Percentiles rank a stretch among this genome's conserved stretches.
Evolutionary conservation across 2,888 invertebrate species (phyloP).

Genomic region (Noctua janthina): DNA sequence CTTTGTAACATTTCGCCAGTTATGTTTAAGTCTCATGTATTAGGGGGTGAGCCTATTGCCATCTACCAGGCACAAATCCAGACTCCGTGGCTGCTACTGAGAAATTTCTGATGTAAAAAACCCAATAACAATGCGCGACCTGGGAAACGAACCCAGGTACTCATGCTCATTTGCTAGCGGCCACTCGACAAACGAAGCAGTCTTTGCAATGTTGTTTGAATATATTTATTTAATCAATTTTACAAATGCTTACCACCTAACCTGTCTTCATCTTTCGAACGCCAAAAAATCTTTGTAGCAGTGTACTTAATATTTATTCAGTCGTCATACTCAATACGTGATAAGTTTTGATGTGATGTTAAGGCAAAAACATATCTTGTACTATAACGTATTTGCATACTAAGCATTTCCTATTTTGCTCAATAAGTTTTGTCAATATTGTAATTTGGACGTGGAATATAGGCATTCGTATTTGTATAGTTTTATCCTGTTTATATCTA

Average conservation of each 20-base stretch:
- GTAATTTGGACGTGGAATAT: not conserved
- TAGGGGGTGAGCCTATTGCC: too few relatives aligned
- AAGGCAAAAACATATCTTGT: slow-evolving; percentile 18
- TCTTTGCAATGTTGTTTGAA: not conserved
- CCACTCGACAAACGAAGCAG: not conserved
- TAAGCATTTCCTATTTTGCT: slow-evolving; percentile 41
- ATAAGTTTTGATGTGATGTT: slow-evolving; percentile 42
- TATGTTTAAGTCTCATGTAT: too few relatives aligned
- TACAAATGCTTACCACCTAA: not conserved
- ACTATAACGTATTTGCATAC: slow-evolving; percentile 43
- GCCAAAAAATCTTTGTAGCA: not conserved
- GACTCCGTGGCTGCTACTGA: too few relatives aligned
- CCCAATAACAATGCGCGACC: not conserved
- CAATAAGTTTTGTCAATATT: slow-evolving; percentile 13
- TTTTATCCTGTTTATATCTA: not conserved
- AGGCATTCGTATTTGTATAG: not conserved
- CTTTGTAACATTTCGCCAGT: too few relatives aligned
- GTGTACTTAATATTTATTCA: slow-evolving; percentile 57
- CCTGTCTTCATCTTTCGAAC: not conserved
- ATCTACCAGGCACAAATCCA: too few relatives aligned
- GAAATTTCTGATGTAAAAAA: not conserved
- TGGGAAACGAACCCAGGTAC: not conserved
- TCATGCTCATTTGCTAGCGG: not conserved
- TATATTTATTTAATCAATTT: not conserved
- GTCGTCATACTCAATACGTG: slow-evolving; percentile 56